These are phyloP conservation scores for Sorex araneus DNA, from an alignment of 2,113 vertebrate species.

Conservation along the genomic window DNA sequence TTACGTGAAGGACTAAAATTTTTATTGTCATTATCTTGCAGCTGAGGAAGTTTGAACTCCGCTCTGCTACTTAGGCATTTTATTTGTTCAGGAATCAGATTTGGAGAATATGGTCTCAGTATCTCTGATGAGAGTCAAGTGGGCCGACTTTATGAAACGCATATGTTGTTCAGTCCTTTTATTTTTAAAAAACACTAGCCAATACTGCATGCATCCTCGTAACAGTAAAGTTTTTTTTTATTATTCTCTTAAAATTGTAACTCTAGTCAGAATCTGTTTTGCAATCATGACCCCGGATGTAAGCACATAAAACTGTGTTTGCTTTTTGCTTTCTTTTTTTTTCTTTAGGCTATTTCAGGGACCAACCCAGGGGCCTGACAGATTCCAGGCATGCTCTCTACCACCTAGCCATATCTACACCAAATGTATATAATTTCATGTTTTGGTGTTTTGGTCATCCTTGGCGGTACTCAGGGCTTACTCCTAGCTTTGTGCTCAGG, in stretches of 20 bases:
- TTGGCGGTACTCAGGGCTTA: no score
- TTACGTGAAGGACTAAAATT: conserved; percentile 23
- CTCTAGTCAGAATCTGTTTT: background rate
- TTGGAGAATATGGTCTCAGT: background rate
- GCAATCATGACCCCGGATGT: background rate
- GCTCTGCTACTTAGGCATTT: background rate
- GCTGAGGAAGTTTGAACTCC: background rate
- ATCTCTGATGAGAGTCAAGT: background rate
- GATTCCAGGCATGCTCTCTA: no score
- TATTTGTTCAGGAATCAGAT: background rate
- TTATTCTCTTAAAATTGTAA: background rate
- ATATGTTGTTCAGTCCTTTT: background rate
- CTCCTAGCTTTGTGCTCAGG: no score
- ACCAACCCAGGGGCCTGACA: no score
- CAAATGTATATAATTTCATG: no score
- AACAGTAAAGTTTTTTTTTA: background rate
- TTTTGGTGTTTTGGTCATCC: no score
- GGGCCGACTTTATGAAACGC: background rate
- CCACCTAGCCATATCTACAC: no score
- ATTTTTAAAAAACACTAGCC: background rate
- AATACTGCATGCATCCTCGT: background rate
- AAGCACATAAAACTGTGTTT: background rate
- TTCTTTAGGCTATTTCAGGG: no score
- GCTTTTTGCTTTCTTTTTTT: background rate
- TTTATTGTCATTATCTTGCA: background rate